Conservation (phyloP, 2,113 vertebrate genomes). For the Falco punctatus region DNA sequence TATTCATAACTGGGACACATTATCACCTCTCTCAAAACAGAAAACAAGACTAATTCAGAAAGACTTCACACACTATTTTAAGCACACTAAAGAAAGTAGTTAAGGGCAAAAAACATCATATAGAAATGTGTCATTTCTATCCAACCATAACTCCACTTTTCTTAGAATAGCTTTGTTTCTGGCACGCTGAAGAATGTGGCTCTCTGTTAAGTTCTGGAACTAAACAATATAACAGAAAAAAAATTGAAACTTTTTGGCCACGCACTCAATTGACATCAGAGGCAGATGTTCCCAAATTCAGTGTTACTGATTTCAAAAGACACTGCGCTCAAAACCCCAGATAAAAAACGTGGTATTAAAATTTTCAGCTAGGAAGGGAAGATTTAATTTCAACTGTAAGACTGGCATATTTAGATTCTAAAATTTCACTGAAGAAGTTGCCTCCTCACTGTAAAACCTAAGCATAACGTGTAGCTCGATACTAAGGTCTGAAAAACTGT, state of each 20-base stretch:
- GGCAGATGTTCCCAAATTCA: background rate
- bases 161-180: background rate
- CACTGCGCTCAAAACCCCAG: background rate
- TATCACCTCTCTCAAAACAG: background rate
- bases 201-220: background rate
- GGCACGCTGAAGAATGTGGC: background rate
- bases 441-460: background rate
- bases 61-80: background rate
- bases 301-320: background rate
- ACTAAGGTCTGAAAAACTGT: background rate
- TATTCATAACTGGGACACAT: background rate
- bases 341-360: background rate
- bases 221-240: background rate
- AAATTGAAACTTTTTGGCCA: background rate
- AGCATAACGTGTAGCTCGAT: background rate
- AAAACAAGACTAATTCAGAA: background rate
- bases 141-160: background rate
- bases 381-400: background rate
- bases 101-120: background rate
- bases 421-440: background rate
- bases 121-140: background rate
- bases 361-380: background rate
- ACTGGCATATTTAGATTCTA: background rate
- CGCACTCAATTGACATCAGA: background rate
- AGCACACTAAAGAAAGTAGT: background rate